Base-by-base conservation (phyloP, 2,888 invertebrate species). In the Sthenelais limicola region DNA sequence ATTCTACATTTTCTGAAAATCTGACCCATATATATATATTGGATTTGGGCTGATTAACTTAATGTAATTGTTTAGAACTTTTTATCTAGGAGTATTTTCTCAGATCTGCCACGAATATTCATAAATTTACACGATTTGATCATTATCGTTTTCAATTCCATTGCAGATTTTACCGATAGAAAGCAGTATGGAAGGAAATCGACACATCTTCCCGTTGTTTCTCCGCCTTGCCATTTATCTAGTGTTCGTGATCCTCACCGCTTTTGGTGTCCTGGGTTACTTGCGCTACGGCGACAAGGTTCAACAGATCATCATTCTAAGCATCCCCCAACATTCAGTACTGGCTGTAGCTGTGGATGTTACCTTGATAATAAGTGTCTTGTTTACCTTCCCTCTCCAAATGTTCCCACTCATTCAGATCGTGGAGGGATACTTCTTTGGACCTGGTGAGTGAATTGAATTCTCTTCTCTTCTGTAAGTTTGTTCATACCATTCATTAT, bases 121-220 rank as follows among this genome's bases (percentile, higher is more conserved):
- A n/a, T n/a, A n/a, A n/a, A n/a, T n/a, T 18, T 43, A n/a, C n/a
- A 12, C n/a, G 47, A n/a, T 43, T 12, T 43, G 47, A 12, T n/a
- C n/a, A n/a, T n/a, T n/a, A n/a, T n/a, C n/a, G n/a, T n/a, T n/a
- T n/a, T n/a, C n/a, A n/a, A n/a, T 54, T n/a, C 56, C 28, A 18
- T 24, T 32, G 18, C 47, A 73, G 73, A 49, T 86, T 18, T 79
- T 86, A 51, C 85, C 86, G 18, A 85, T 86, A 24, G 86, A 86
- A 72, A 81, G 83, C 3, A 86, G 86, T 74, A 86, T 86, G 86
- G 84, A 82, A 21, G 85, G 83, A 12, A 86, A 85, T 75, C 78
- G 82, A 12, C 82, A 85, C 74, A 80, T 82, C 67, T 86, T 85
- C 73, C 69, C 81, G 0, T 33, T 62, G 18, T 85, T 83, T 74